Evolutionary conservation across 1,140 invertebrate genomes (phyloP).

Genomic region (Drosophila obscura): DNA sequence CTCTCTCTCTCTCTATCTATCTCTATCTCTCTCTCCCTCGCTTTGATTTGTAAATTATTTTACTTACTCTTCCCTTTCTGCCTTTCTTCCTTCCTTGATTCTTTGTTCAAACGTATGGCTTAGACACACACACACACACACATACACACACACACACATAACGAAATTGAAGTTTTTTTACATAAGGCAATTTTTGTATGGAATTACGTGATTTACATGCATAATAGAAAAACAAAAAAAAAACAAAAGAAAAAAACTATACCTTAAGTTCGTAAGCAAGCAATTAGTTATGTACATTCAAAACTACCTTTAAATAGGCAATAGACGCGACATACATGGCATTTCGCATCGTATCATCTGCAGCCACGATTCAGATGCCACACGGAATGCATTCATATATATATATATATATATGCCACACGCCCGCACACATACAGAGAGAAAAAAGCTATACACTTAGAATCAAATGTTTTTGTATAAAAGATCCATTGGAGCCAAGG

Average conservation of each 20-base stretch:
- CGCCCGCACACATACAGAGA: slow-evolving; percentile 4
- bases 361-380: slow-evolving; percentile 7
- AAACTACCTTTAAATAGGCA: slow-evolving; percentile 29
- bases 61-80: slow-evolving; percentile 1
- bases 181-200: slow-evolving; percentile 60
- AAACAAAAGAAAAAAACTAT: not conserved
- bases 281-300: slow-evolving; percentile 58
- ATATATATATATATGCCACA: not conserved
- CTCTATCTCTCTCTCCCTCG: slow-evolving; percentile 9
- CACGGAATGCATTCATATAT: not conserved
- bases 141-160: too few species aligned
- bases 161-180: slow-evolving; percentile 26
- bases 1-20: slow-evolving; percentile 4
- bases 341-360: not conserved
- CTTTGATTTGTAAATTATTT: slow-evolving; percentile 45
- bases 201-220: slow-evolving; percentile 73
- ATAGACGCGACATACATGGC: slow-evolving; percentile 21
- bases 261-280: slow-evolving; percentile 39
- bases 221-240: slow-evolving; percentile 24
- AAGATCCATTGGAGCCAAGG: slow-evolving; percentile 15
- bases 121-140: too few species aligned
- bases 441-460: slow-evolving; percentile 21
- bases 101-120: too few species aligned
- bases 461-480: slow-evolving; percentile 50
- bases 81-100: too few species aligned